These are phyloP conservation scores for Macropodus opercularis DNA, from an alignment of 2,797 vertebrate species.

Conservation along the genomic window DNA sequence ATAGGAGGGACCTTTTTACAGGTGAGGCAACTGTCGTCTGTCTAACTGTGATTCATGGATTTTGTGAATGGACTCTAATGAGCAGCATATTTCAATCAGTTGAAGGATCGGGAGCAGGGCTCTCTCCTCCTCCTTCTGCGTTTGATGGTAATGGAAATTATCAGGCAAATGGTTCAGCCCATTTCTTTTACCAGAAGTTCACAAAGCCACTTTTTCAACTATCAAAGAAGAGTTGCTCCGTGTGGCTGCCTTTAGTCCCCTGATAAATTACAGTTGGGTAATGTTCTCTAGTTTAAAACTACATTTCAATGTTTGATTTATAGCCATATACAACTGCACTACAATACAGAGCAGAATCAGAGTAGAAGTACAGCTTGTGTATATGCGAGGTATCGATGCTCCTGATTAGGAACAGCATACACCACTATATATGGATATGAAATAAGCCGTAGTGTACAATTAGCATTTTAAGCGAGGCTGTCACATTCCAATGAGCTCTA, in stretches of 20 bases:
- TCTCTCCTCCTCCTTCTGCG: slow-evolving; percentile 42
- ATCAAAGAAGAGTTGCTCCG: slow-evolving; percentile 7
- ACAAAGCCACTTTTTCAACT: slow-evolving; percentile 35
- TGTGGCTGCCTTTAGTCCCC: slow-evolving; percentile 25
- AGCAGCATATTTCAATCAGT: slow-evolving; percentile 77
- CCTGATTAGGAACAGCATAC: too few relatives aligned
- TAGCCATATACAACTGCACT: too few relatives aligned
- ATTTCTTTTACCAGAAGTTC: slow-evolving; percentile 39
- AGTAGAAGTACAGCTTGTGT: too few relatives aligned
- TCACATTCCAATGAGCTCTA: too few relatives aligned
- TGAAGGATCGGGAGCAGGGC: slow-evolving; percentile 62
- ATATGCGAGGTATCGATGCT: too few relatives aligned
- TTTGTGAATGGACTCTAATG: slow-evolving; percentile 74
- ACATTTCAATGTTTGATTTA: too few relatives aligned
- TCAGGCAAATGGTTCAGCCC: slow-evolving; percentile 48
- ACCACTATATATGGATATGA: too few relatives aligned
- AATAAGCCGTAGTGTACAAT: too few relatives aligned
- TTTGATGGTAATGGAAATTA: slow-evolving; percentile 65
- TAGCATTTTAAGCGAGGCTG: too few relatives aligned
- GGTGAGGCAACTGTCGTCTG: slow-evolving; percentile 63
- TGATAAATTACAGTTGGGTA: slow-evolving; percentile 1
- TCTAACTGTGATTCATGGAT: slow-evolving; percentile 74
- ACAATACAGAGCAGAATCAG: too few relatives aligned
- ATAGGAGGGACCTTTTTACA: slow-evolving; percentile 62
- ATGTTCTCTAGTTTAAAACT: slow-evolving; percentile 11